Conservation (phyloP, 2,113 vertebrate species). For the Eurystomus gularis region DNA sequence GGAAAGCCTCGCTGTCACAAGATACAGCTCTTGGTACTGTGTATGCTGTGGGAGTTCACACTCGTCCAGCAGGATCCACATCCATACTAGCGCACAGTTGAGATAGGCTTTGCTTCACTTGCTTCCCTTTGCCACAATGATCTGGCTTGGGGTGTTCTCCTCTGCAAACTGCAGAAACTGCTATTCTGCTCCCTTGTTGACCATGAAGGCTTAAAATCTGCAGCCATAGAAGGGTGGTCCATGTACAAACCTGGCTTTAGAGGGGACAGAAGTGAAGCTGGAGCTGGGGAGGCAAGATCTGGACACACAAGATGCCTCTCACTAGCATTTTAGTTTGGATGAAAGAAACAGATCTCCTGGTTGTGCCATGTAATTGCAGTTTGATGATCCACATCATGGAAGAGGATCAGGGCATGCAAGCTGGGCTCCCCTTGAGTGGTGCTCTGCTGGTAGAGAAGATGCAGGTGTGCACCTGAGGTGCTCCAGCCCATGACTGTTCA, state of each 20-base stretch:
- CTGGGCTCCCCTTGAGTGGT: fast-evolving
- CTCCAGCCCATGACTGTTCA: not conserved
- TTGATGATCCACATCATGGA: not conserved
- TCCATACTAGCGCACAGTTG: not conserved
- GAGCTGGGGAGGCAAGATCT: not conserved
- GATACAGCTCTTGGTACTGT: not conserved
- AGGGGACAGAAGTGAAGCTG: not conserved
- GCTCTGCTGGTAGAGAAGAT: not conserved
- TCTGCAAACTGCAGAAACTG: not conserved
- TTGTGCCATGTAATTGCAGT: not conserved
- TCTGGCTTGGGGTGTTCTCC: not conserved
- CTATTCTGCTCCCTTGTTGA: not conserved
- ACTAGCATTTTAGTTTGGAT: not conserved
- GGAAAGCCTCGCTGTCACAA: not conserved
- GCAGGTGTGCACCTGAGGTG: not conserved
- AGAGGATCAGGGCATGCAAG: not conserved
- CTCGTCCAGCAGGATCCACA: not conserved
- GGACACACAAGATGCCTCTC: not conserved
- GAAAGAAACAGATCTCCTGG: not conserved
- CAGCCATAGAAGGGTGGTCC: not conserved
- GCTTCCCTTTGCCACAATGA: not conserved
- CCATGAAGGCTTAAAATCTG: not conserved
- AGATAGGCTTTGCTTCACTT: not conserved
- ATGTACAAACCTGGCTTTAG: not conserved
- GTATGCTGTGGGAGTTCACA: not conserved